Percentiles rank a stretch among this genome's conserved stretches.
These are phyloP conservation scores for Meandrusa payeni DNA, from an alignment of 2,888 invertebrate species.

Conservation along the genomic window DNA sequence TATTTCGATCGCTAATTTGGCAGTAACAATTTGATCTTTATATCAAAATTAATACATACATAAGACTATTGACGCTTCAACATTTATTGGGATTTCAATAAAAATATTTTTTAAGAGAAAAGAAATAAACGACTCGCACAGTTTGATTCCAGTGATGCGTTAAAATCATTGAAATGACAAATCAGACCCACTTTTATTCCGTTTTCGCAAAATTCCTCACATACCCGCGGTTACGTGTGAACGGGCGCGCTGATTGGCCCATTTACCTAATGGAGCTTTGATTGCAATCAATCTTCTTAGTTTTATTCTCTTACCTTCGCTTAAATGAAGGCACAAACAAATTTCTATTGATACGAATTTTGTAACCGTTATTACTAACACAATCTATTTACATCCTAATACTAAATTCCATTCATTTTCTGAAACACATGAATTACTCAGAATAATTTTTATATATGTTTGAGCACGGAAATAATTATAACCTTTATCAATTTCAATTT, in stretches of 20 bases:
- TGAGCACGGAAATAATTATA: too few species aligned
- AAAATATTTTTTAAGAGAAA: too few species aligned
- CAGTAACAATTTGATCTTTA: too few species aligned
- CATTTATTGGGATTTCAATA: too few species aligned
- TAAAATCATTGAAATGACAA: constrained; percentile 5
- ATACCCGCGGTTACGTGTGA: neutral
- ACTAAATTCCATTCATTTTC: too few species aligned
- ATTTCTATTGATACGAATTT: neutral
- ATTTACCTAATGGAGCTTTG: constrained; percentile 9
- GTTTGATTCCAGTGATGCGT: neutral
- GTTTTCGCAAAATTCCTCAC: constrained; percentile 4
- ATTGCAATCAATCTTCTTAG: constrained; percentile 11
- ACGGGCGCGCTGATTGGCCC: neutral
- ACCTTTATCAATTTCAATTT: too few species aligned
- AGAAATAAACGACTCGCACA: neutral
- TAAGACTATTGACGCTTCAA: too few species aligned
- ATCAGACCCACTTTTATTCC: constrained; percentile 2
- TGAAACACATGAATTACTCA: too few species aligned
- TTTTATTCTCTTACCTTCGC: neutral
- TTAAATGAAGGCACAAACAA: neutral
- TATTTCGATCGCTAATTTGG: too few species aligned
- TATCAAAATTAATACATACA: too few species aligned
- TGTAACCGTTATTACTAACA: neutral
- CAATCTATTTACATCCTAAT: too few species aligned
- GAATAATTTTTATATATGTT: too few species aligned